Evolutionary conservation across 2,797 vertebrate genomes (phyloP).

Genomic region (Gymnoscopelus microlampas): DNA sequence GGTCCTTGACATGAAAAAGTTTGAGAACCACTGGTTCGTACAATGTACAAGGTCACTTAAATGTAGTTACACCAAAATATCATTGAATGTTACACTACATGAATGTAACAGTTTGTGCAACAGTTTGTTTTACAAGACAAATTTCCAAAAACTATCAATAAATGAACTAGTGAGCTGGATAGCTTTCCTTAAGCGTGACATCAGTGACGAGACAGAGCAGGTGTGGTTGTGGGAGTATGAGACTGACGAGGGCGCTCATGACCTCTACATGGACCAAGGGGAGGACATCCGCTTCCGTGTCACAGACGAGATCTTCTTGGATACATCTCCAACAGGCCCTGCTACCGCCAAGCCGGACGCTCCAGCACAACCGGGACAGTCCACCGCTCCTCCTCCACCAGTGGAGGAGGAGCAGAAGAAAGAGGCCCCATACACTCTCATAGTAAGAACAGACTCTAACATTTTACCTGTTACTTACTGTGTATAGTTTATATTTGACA

Average conservation of each 20-base stretch:
- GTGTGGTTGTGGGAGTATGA: slow-evolving; percentile 99
- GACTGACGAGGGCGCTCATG: slow-evolving; percentile 96
- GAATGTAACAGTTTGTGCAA: too few relatives aligned
- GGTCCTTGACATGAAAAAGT: too few relatives aligned
- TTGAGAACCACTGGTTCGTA: too few relatives aligned
- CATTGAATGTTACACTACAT: background rate
- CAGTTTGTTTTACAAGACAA: too few relatives aligned
- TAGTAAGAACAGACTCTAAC: slow-evolving; percentile 78
- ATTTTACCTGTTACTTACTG: too few relatives aligned
- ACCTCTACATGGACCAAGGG: slow-evolving; percentile 98
- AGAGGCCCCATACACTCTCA: slow-evolving; percentile 91
- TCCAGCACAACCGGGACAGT: slow-evolving; percentile 51
- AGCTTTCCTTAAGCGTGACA: slow-evolving; percentile 62
- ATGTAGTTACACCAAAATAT: background rate
- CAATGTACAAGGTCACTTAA: background rate
- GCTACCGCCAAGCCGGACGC: slow-evolving; percentile 73
- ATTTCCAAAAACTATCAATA: too few relatives aligned
- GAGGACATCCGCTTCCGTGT: slow-evolving; percentile 96
- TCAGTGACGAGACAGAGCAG: slow-evolving; percentile 94
- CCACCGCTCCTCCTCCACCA: slow-evolving; percentile 11
- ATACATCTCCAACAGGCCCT: slow-evolving; percentile 95
- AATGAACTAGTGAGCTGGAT: background rate
- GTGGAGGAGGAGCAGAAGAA: slow-evolving; percentile 81
- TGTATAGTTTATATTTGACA: too few relatives aligned
- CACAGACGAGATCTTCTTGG: slow-evolving; percentile 92